phyloP scores from a whole-genome alignment of 2,113 vertebrate species.

The Sebastes schlegelii region DNA sequence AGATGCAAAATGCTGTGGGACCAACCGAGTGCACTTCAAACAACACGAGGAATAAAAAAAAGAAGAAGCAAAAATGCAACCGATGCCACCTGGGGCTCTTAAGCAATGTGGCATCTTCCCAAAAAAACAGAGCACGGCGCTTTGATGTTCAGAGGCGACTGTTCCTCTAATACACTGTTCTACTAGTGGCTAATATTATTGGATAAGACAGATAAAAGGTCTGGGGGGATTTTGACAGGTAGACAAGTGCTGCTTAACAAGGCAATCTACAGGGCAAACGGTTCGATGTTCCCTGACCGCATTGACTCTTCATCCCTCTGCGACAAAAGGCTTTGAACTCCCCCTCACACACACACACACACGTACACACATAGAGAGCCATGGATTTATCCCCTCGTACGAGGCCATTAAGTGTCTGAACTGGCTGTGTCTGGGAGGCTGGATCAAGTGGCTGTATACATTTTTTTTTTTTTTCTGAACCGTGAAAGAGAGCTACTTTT shows the following conservation, averaged over 20 bases:
- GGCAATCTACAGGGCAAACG: constrained; percentile 65
- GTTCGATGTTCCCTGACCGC: constrained; percentile 60
- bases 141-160: constrained; percentile 67
- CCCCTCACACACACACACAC: constrained; percentile 11
- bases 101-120: constrained; percentile 27
- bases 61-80: constrained; percentile 20
- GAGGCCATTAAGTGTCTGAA: constrained; percentile 64
- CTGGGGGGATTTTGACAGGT: constrained; percentile 69
- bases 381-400: constrained; percentile 45
- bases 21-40: constrained; percentile 62
- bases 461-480: constrained; percentile 35
- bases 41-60: neutral
- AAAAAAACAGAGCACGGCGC: constrained; percentile 18
- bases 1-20: constrained; percentile 62
- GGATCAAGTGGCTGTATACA: constrained; percentile 34
- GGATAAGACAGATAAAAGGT: constrained; percentile 62
- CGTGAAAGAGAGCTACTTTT: constrained; percentile 10
- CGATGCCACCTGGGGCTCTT: constrained; percentile 44
- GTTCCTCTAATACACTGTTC: constrained; percentile 52
- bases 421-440: constrained; percentile 50
- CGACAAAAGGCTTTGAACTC: constrained; percentile 59
- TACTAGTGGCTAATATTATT: constrained; percentile 58
- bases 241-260: constrained; percentile 75
- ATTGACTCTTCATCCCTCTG: constrained; percentile 60
- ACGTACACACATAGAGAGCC: neutral